These are phyloP conservation scores for Pantherophis alleghaniensis DNA, from an alignment of 2,797 vertebrate genomes.

Conservation along the genomic window DNA sequence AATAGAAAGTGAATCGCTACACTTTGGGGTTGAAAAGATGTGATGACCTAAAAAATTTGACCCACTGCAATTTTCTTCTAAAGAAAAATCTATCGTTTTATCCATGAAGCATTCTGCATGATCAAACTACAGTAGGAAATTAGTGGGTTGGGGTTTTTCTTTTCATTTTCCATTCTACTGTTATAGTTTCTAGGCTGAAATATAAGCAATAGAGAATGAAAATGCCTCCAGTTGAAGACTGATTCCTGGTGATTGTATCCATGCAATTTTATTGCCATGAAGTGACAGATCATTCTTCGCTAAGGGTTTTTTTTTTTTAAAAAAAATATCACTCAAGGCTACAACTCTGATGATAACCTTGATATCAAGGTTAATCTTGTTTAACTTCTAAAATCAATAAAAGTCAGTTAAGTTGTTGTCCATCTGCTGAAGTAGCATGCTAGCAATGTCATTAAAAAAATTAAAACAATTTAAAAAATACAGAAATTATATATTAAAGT, in stretches of 20 bases:
- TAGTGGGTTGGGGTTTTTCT: background rate
- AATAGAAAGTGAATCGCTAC: conserved; percentile 17
- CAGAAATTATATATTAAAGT: background rate
- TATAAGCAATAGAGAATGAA: background rate
- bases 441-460: background rate
- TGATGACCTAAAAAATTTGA: conserved; percentile 7
- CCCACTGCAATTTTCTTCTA: background rate
- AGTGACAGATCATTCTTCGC: background rate
- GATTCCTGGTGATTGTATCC: background rate
- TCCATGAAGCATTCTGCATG: background rate
- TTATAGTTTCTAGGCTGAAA: background rate
- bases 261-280: background rate
- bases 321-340: background rate
- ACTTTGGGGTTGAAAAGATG: background rate
- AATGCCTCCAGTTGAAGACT: background rate
- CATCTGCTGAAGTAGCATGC: background rate
- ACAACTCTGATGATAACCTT: background rate
- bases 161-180: background rate
- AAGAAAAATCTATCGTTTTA: background rate
- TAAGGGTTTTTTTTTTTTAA: background rate
- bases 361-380: background rate
- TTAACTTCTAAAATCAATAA: background rate
- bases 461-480: background rate
- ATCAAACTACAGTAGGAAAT: background rate
- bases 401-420: background rate